Base-by-base conservation (phyloP, 1,140 invertebrate species). In the Asobara japonica region DNA sequence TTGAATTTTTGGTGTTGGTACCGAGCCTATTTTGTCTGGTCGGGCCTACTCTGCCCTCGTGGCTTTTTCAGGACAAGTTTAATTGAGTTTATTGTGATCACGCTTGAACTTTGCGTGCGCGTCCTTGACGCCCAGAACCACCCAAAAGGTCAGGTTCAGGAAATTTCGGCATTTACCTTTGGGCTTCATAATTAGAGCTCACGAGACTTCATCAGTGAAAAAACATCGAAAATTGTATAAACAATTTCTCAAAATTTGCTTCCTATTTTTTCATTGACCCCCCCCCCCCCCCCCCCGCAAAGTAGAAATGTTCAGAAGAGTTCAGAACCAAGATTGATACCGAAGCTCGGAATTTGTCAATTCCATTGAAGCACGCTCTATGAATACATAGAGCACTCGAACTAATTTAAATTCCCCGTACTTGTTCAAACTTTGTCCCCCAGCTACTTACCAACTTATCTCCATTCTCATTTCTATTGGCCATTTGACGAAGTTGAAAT, bases 91-190 rank as follows among this genome's bases (percentile, higher is more conserved):
- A 65, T 65, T 65, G 18, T 65, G 18, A 22, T 56, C 51, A 25
- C 8, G 64, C 22, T 65, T 65, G 64, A 38, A 20, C 64, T 65
- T 65, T 65, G 64, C 64, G 64, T 65, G 64, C 64, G 25, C 64
- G 64, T 65, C 64, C 64, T 65, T 65, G 33, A 38, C 33, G 33
- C 20, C 31, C 22, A 13, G 41, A 45, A 6, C 30, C 6, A 25
- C n/a, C 3, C 20, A 36, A 65, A 65, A 65, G 64, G 64, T 65
- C 64, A 65, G 64, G 64, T 41, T 33, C 64, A 65, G 7, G 41
- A 65, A 38, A 36, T 41, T 33, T 25, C n/a, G 20, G n/a, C 11
- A 45, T 45, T n/a, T 45, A 5, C 18, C 3, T 2, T 5, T 16
- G 18, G n/a, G 10, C n/a, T 38, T 7, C 10, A 5, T 45, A 7